Evolutionary conservation across 2,888 invertebrate genomes (phyloP), one percentile per base, ranked within the genome.

Genomic region (Cordilura impudica): DNA sequence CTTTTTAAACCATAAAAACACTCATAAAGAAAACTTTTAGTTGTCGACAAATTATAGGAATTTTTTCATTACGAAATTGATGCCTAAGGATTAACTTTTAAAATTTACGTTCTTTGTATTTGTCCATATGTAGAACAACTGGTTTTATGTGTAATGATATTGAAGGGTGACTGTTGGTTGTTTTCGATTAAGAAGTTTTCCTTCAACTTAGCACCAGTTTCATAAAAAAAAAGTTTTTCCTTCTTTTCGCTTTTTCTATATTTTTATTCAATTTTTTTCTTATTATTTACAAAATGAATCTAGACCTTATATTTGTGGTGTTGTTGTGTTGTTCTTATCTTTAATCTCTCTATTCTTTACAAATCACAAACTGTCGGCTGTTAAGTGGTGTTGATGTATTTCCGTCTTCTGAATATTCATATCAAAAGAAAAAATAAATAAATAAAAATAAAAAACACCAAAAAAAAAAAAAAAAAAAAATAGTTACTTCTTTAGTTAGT

Each of bases 61-160:
- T 47, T 53, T 12, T 54, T 69, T 26, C 29, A 21, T 58, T 69
- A 18, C 47, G 54, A 71, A 74, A 78, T 54, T 78, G 73, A 65
- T 71, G 74, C 66, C 74, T 60, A 61, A 54, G 49, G 66, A 74
- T 66, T 49, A 74, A 74, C 66, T 78, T 74, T 74, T 74, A 49
- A 70, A 43, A 66, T 31, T n/a, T 56, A 45, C 18, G 16, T 45
- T 18, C 16, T n/a, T 19, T 31, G 6, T 21, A n/a, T 23, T 5
- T 4, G 29, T 51, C 43, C 14, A 2, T 10, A n/a, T 14, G 58
- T 4, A 29, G n/a, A 31, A 29, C 6, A 10, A 6, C n/a, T 29
- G 51, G 51, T 1, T 43, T 3, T 12, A 10, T 49, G 49, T 49
- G 12, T 31, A 31, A n/a, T 6, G 51, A 10, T 51, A 26, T 23